A percentile compares a stretch with the other conserved stretches of the same genome.
These are phyloP conservation scores for Ciconia nigra DNA, from an alignment of 2,797 vertebrate genomes.

Conservation along the genomic window DNA sequence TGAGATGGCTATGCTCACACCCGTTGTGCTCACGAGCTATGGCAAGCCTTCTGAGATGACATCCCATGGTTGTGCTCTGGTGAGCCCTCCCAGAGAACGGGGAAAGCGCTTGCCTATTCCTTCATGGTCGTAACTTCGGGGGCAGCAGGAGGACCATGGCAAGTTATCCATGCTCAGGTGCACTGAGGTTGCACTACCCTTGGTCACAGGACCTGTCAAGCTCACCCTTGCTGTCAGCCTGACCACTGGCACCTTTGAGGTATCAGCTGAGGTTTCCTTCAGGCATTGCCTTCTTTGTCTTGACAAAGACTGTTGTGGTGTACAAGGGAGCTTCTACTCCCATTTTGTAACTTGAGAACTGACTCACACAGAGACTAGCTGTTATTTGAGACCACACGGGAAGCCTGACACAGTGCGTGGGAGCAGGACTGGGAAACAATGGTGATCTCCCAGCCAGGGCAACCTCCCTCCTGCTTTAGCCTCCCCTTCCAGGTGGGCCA, in stretches of 20 bases:
- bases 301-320: background rate
- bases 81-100: background rate
- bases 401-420: background rate
- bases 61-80: background rate
- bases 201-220: background rate
- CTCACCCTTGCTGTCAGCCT: background rate
- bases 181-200: background rate
- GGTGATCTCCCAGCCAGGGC: background rate
- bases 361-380: background rate
- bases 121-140: background rate
- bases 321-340: background rate
- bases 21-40: background rate
- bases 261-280: background rate
- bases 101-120: background rate
- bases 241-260: background rate
- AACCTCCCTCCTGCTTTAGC: background rate
- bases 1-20: background rate
- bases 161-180: background rate
- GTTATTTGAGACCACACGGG: background rate
- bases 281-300: background rate
- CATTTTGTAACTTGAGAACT: background rate
- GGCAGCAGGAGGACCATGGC: background rate
- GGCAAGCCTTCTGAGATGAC: background rate
- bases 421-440: background rate
- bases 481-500: background rate